A percentile compares a stretch with the other conserved stretches of the same genome.
Evolutionary conservation across 2,113 vertebrate genomes (phyloP).

Genomic region (Hemiscyllium ocellatum): DNA sequence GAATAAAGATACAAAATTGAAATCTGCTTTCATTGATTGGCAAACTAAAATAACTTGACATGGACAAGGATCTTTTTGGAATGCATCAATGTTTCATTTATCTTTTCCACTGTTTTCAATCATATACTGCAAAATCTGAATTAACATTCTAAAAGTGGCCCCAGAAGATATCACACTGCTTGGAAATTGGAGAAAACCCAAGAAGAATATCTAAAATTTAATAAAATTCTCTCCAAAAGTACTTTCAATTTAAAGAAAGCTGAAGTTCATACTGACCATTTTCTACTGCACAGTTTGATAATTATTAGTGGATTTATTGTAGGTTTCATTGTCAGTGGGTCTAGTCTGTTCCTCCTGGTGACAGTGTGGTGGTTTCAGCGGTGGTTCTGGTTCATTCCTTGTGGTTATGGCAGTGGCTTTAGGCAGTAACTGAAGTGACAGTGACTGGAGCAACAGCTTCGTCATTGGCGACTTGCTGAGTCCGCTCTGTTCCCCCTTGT

Average conservation of each 20-base stretch:
- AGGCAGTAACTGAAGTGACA: too few species aligned
- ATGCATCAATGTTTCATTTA: constrained; percentile 6
- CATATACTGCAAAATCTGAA: constrained; percentile 15
- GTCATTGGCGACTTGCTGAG: too few species aligned
- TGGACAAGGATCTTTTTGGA: neutral
- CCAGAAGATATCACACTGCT: neutral
- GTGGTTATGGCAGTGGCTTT: too few species aligned
- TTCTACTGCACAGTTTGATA: neutral
- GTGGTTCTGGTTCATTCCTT: too few species aligned
- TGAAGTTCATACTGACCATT: neutral
- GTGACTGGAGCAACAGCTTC: too few species aligned
- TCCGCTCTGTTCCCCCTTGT: too few species aligned
- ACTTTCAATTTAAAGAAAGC: neutral
- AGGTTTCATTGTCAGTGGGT: too few species aligned
- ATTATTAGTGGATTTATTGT: neutral
- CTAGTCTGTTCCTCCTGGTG: too few species aligned
- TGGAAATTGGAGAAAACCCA: neutral
- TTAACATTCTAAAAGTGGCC: neutral
- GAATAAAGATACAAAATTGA: neutral
- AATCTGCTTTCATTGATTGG: neutral
- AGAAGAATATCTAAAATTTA: neutral
- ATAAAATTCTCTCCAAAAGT: neutral
- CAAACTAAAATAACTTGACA: constrained; percentile 27
- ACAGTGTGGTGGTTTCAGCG: too few species aligned
- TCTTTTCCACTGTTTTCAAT: neutral